Evolutionary conservation across 2,888 invertebrate species (phyloP).

Genomic region (Erebia ligea): DNA sequence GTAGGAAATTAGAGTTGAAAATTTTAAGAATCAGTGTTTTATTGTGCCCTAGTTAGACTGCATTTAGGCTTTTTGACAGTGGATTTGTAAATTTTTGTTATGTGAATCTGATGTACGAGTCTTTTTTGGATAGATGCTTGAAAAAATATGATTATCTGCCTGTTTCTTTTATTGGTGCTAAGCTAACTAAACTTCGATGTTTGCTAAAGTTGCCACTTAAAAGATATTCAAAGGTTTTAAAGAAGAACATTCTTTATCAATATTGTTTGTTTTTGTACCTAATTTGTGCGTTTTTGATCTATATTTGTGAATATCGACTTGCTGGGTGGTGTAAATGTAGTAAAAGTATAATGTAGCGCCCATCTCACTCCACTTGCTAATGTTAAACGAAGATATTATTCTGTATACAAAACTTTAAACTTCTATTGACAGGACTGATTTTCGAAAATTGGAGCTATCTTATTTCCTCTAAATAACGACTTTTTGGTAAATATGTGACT

Average conservation of each 20-base stretch:
- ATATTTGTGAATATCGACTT: neutral
- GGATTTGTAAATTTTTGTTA: constrained; percentile 19
- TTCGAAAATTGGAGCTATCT: too few species aligned
- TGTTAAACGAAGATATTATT: neutral
- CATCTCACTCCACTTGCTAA: neutral
- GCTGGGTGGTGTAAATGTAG: constrained; percentile 3
- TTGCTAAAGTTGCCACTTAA: neutral
- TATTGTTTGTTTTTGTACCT: neutral
- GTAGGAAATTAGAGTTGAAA: neutral
- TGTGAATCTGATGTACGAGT: constrained; percentile 18
- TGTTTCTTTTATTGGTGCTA: neutral
- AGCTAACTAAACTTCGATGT: neutral
- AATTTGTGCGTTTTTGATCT: neutral
- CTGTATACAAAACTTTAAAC: neutral
- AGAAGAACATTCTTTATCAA: neutral
- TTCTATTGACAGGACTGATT: neutral
- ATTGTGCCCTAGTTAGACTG: constrained; percentile 26
- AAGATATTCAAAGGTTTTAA: neutral
- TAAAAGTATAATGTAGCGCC: constrained; percentile 1
- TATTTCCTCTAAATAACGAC: too few species aligned
- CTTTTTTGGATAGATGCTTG: constrained; percentile 7
- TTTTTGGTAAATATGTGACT: too few species aligned
- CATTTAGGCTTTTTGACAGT: constrained; percentile 31
- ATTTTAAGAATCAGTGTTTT: constrained; percentile 22
- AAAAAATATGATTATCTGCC: neutral